Base-by-base conservation (phyloP, 2,888 invertebrate species). In the Dasypogon diadema region DNA sequence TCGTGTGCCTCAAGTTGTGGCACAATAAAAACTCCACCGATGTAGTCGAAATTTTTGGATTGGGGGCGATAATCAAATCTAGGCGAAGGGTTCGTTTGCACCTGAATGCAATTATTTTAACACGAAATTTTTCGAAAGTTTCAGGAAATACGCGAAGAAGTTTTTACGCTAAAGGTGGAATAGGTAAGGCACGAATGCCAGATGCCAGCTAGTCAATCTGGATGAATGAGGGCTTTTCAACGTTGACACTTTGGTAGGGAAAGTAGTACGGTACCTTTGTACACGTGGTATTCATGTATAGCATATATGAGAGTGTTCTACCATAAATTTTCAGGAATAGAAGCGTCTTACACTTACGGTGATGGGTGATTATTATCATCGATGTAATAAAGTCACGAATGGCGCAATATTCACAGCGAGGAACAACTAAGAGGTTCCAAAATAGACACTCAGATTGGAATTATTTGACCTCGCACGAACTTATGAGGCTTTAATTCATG, bases 371-470 rank as follows among this genome's bases (percentile, higher is more conserved):
- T 65, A 46, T 46, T 65, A 65, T 65, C 46, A 46, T 48, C 22
- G 65, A 65, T 46, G 65, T 48, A 65, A 65, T 65, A 48, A 22
- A 65, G 65, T 65, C 65, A 65, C 65, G 65, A 65, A 65, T 34
- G 12, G 60, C 60, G 16, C 60, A 18, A 34, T 12, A 42, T 60
- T 60, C 58, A 16, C 26, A 30, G 16, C 26, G 14, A n/a, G 18
- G 34, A 18, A 16, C 26, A 18, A 21, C 8, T 60, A 37, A 37
- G 60, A 37, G 18, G 34, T 12, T n/a, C 18, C 8, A 21, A 37
- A 18, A 30, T 26, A 18, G 37, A 21, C 12, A 21, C 18, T 37
- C 60, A 16, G 1, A 42, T 18, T 60, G 21, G 26, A 60, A 21
- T 37, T 8, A 18, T 60, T 60, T 12, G 34, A 16, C 60, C 60